Evolutionary conservation across 1,140 invertebrate species (phyloP), one percentile per base, ranked within the genome.

Genomic region (Chrysopa pallens): DNA sequence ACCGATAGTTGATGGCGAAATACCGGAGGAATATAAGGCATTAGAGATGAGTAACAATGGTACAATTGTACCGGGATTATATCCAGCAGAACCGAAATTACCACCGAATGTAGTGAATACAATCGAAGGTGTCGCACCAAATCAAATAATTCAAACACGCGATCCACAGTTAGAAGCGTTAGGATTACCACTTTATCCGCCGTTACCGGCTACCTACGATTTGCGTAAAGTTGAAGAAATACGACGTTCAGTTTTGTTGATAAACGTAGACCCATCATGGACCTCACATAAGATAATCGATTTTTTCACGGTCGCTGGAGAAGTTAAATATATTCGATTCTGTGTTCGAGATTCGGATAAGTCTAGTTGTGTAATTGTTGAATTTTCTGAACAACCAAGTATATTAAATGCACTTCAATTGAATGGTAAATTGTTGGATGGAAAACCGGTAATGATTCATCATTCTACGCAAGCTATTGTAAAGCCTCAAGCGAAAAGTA

Each of bases 181-280:
- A 46, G 84, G 83, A 42, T 62, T 98, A 11, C 88, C 92, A 0
- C 68, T 78, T 11, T 99, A 98, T 67, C 95, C 95, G 8, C 81
- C 84, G 5, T 57, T 99, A 38, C 90, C 94, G 28, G 84, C 85
- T 1, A 81, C 79, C 42, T 81, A 88, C 50, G 93, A 98, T 60
- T 78, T 80, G 14, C 68, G 80, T 15, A 89, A 88, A 59, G 87
- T 98, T 44, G 94, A 98, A 67, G 94, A 98, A 66, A 97, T 97
- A 14, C 70, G 95, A 8, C 69, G 92, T 40, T 96, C 92, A 0
- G 68, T 92, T 5, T 72, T 91, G 35, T 69, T 91, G 1, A 70
- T 80, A 35, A 87, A 89, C 50, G 70, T 92, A 37, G 70, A 84
- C 46, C 62, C 63, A 39, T 48, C 72, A 27, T 72, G 78, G 47